These are phyloP conservation scores for Agrotis clavis DNA, from an alignment of 2,888 invertebrate genomes.

Conservation along the genomic window DNA sequence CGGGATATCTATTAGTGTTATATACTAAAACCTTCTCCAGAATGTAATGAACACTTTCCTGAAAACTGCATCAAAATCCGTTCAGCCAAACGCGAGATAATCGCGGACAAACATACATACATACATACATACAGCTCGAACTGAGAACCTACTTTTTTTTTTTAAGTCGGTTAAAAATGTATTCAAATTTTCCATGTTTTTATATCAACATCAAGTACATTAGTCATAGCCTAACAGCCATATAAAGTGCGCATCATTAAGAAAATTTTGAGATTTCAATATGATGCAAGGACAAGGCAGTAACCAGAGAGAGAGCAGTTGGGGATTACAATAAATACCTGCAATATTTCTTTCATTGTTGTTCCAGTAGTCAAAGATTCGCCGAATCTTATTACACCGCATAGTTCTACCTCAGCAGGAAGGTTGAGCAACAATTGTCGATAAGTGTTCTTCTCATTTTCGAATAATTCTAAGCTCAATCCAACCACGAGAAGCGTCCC, in stretches of 20 bases:
- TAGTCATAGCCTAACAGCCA: too few relatives aligned
- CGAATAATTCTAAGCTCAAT: slow-evolving; percentile 92
- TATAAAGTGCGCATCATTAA: neutral
- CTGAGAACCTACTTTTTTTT: too few relatives aligned
- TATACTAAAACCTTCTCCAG: too few relatives aligned
- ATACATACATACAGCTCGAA: too few relatives aligned
- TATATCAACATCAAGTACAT: too few relatives aligned
- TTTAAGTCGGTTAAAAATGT: too few relatives aligned
- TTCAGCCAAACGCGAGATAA: too few relatives aligned
- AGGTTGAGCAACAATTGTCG: slow-evolving; percentile 92
- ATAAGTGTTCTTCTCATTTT: slow-evolving; percentile 89
- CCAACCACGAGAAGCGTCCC: slow-evolving; percentile 93
- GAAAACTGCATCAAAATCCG: too few relatives aligned
- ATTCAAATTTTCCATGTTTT: too few relatives aligned
- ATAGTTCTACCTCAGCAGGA: slow-evolving; percentile 95
- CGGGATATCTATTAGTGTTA: too few relatives aligned
- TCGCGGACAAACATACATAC: too few relatives aligned
- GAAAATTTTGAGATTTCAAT: neutral
- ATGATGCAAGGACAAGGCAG: neutral
- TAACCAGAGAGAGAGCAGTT: neutral
- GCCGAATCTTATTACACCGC: slow-evolving; percentile 93
- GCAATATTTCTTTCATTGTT: slow-evolving; percentile 92
- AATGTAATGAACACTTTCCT: too few relatives aligned
- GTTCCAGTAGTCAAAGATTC: slow-evolving; percentile 91
- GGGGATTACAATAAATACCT: slow-evolving; percentile 75